A percentile compares a stretch with the other conserved stretches of the same genome.
phyloP scores from a whole-genome alignment of 37 sponge, comb jelly and placozoan species.

The Petrosia ficiformis region DNA sequence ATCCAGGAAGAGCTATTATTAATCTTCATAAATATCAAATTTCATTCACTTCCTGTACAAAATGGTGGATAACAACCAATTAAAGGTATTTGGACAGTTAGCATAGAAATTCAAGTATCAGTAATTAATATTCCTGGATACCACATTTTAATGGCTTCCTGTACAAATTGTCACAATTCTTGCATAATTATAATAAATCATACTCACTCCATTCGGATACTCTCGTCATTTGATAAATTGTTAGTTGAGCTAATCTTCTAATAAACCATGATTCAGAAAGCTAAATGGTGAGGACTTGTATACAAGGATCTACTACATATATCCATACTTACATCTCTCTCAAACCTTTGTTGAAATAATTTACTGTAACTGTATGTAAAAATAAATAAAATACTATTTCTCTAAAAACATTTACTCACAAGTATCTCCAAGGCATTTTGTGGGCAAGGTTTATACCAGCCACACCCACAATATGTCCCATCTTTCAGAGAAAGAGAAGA shows the following conservation, averaged over 20 bases:
- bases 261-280: neutral
- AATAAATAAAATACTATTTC: neutral
- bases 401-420: neutral
- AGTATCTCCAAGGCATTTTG: constrained; percentile 6
- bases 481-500: constrained; percentile 17
- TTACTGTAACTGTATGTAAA: neutral
- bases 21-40: too few relatives aligned
- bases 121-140: neutral
- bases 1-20: too few relatives aligned
- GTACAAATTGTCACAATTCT: neutral
- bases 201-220: neutral
- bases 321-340: constrained; percentile 3
- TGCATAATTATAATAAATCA: neutral
- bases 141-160: neutral
- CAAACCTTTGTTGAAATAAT: neutral
- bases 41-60: too few relatives aligned
- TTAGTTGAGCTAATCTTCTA: neutral
- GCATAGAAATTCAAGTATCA: too few relatives aligned
- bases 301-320: neutral
- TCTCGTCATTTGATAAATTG: neutral
- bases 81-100: too few relatives aligned
- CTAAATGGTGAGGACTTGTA: neutral
- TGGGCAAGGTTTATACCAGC: neutral
- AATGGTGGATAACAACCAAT: too few relatives aligned
- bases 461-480: too few relatives aligned